Conservation (phyloP, 2,797 vertebrate species). For the Hippoglossus hippoglossus region DNA sequence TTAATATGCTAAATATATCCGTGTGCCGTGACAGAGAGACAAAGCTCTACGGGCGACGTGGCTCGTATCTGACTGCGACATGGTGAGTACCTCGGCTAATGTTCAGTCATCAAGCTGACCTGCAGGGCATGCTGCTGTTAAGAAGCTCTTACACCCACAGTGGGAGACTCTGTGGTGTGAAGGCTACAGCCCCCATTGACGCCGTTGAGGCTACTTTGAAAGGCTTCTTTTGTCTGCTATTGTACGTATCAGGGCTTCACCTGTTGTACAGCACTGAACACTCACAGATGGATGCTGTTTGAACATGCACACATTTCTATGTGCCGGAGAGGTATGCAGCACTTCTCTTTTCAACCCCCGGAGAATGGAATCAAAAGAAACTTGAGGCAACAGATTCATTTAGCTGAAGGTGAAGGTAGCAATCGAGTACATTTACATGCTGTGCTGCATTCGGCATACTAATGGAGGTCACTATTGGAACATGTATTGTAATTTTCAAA, state of each 20-base stretch:
- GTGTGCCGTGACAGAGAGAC: slow-evolving; percentile 43
- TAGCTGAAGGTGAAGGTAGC: too few relatives aligned
- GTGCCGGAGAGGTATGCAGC: background rate
- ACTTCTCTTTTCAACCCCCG: background rate
- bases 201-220: background rate
- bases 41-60: slow-evolving; percentile 50
- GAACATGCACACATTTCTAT: background rate
- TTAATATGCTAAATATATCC: slow-evolving; percentile 64
- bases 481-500: background rate
- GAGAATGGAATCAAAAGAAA: background rate
- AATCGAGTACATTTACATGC: too few relatives aligned
- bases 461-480: background rate
- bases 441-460: background rate
- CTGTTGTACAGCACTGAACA: background rate
- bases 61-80: slow-evolving; percentile 54
- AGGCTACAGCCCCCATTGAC: background rate
- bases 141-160: slow-evolving; percentile 35
- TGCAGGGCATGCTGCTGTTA: slow-evolving; percentile 46
- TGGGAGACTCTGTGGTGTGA: slow-evolving; percentile 4
- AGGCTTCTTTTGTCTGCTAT: background rate
- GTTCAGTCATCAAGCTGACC: slow-evolving; percentile 68
- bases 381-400: too few relatives aligned
- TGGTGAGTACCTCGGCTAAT: slow-evolving; percentile 57
- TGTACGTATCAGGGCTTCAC: background rate
- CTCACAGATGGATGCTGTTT: background rate